phyloP scores from a whole-genome alignment of 2,888 invertebrate genomes.

The Agriopis marginaria region DNA sequence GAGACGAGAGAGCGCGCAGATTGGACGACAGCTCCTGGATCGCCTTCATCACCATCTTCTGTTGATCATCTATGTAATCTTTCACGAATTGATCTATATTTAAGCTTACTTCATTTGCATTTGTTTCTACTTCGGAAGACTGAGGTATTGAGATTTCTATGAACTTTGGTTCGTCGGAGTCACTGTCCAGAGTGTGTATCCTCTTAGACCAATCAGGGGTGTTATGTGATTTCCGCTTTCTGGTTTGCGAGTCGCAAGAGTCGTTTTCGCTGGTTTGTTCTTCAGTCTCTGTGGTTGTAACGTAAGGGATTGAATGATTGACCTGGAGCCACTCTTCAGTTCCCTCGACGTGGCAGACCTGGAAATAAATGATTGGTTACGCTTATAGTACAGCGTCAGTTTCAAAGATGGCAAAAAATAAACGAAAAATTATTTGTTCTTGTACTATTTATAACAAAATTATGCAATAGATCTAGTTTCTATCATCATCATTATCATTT shows the following conservation, averaged over 20 bases:
- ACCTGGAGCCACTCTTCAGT: constrained; percentile 32
- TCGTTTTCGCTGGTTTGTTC: constrained; percentile 13
- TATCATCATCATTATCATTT: no score
- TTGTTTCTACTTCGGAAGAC: background rate
- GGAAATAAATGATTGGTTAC: background rate
- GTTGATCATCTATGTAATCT: background rate
- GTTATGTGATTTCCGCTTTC: background rate
- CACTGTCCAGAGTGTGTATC: constrained; percentile 7
- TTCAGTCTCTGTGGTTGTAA: background rate
- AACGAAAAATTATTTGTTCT: no score
- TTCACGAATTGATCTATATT: background rate
- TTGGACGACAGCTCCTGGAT: background rate
- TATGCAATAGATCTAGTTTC: no score
- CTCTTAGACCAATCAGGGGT: background rate
- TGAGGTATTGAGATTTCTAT: constrained; percentile 3
- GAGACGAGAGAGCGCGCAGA: background rate
- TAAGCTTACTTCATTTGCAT: background rate
- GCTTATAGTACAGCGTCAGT: no score
- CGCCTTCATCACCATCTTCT: background rate
- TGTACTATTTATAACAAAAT: no score
- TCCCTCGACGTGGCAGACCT: constrained; percentile 23
- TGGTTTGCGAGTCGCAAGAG: background rate
- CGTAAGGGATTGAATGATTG: constrained; percentile 8
- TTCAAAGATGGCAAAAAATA: no score
- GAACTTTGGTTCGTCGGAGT: constrained; percentile 14